Percentiles rank a stretch among this genome's conserved stretches.
phyloP scores from a whole-genome alignment of 1,140 invertebrate species.

The Episyrphus balteatus region DNA sequence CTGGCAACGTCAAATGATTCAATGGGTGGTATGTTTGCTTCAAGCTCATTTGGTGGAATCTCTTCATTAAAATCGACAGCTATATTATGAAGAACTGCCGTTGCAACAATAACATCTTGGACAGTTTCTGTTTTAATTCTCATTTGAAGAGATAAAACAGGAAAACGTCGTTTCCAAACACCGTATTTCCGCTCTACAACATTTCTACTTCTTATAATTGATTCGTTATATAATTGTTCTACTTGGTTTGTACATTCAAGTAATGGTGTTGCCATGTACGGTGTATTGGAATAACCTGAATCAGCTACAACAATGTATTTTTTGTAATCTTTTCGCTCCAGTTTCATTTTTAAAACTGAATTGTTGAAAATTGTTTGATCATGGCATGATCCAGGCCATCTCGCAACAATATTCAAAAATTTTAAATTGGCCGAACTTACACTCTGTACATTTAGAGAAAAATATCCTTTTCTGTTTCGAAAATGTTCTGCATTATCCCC shows the following conservation, averaged over 20 bases:
- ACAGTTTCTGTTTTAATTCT: neutral
- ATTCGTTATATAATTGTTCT: neutral
- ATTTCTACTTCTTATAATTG: slow-evolving; percentile 8
- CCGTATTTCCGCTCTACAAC: slow-evolving; percentile 10
- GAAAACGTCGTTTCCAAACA: slow-evolving; percentile 23
- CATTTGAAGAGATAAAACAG: neutral
- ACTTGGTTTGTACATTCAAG: neutral
- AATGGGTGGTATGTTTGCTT: too few species aligned
- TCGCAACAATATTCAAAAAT: slow-evolving; percentile 1
- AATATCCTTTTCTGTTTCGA: too few species aligned
- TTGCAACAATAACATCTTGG: neutral
- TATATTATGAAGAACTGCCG: slow-evolving; percentile 33
- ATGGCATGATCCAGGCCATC: neutral
- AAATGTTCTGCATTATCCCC: slow-evolving; percentile 3
- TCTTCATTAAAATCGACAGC: neutral
- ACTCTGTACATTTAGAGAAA: slow-evolving; percentile 32
- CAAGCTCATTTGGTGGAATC: neutral
- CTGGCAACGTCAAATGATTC: neutral
- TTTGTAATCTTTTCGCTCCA: neutral
- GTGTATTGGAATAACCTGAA: neutral
- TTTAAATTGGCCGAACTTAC: slow-evolving; percentile 19
- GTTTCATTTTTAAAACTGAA: neutral
- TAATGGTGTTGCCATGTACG: neutral
- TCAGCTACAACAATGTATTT: neutral
- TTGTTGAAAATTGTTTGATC: neutral